Evolutionary conservation across 2,888 invertebrate genomes (phyloP), one percentile per base, ranked within the genome.

Genomic region (Hirudinaria manillensis): DNA sequence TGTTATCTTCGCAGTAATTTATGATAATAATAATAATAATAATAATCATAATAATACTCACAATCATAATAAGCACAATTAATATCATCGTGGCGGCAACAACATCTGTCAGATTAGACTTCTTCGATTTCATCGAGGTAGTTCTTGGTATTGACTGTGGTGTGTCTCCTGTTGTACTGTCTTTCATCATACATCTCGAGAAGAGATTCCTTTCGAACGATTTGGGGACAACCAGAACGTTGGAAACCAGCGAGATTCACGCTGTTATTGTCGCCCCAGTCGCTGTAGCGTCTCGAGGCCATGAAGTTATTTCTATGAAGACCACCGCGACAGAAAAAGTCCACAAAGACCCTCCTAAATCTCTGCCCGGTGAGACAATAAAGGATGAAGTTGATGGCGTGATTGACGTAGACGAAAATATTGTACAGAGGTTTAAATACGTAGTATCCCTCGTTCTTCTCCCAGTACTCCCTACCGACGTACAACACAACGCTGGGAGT

Each of bases 401-500:
- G 77, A 61, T 79, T 77, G 32, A 79, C 75, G 71, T 76, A 78
- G 34, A 72, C 70, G 24, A 79, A 66, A 51, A 77, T 36, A 67
- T 77, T 77, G 71, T 74, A 72, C 32, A 78, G 27, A 19, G 77
- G 76, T 61, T 79, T 79, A 38, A 76, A 75, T 19, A 72, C 65
- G 27, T 75, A 61, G 72, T 79, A 79, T 21, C 73, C 72, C 19
- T 51, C 45, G n/a, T 74, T 72, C 19, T 74, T 29, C 16, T 76
- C 65, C 79, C 79, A 80, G 71, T 80, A 78, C 24, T 79, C 79
- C 65, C 77, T 75, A 13, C 80, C 79, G 51, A 80, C 78, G 24
- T 77, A 67, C 16, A 80, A 53, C 24, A 80, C 75, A 51, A 80
- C 78, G 55, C 78, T 80, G 3, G 80, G 80, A 0, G 79, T 76